phyloP scores from a whole-genome alignment of 1,140 invertebrate species.

The Drosophila fuyamai region DNA sequence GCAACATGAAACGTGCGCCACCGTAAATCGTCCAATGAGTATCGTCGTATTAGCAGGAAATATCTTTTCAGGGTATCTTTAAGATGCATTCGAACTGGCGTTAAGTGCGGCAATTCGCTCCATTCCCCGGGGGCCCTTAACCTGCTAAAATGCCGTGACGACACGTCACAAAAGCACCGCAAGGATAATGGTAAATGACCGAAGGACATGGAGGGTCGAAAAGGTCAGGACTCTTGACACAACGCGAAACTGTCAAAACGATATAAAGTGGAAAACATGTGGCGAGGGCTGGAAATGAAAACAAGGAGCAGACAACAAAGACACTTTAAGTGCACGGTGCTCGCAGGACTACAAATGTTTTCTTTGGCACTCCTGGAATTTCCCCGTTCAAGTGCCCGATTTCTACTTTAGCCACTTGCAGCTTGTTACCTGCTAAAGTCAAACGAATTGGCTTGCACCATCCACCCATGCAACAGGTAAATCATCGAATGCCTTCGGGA shows the following conservation, averaged over 20 bases:
- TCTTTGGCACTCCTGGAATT: slow-evolving; percentile 60
- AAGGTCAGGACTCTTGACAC: slow-evolving; percentile 14
- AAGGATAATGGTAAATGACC: slow-evolving; percentile 72
- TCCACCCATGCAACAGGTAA: slow-evolving; percentile 32
- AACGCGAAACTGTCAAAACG: slow-evolving; percentile 67
- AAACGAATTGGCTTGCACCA: slow-evolving; percentile 40
- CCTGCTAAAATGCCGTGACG: slow-evolving; percentile 49
- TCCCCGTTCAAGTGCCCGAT: slow-evolving; percentile 38
- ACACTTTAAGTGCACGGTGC: slow-evolving; percentile 25
- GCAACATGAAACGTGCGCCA: slow-evolving; percentile 75
- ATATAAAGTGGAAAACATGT: slow-evolving; percentile 41
- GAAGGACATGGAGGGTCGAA: slow-evolving; percentile 29
- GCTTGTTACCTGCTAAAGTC: slow-evolving; percentile 60
- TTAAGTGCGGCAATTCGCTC: slow-evolving; percentile 72
- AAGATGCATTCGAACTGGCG: slow-evolving; percentile 55
- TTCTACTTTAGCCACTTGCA: slow-evolving; percentile 32
- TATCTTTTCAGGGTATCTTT: slow-evolving; percentile 30
- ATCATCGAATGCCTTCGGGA: background rate
- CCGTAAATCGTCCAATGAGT: slow-evolving; percentile 23
- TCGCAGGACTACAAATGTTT: slow-evolving; percentile 52
- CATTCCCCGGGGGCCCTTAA: slow-evolving; percentile 40
- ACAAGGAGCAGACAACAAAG: slow-evolving; percentile 52
- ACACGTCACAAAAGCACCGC: slow-evolving; percentile 69
- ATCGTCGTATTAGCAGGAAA: slow-evolving; percentile 18
- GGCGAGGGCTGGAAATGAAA: slow-evolving; percentile 42